Evolutionary conservation across 2,113 vertebrate genomes (phyloP), one percentile per base, ranked within the genome.

Genomic region (Saguinus imperator): DNA sequence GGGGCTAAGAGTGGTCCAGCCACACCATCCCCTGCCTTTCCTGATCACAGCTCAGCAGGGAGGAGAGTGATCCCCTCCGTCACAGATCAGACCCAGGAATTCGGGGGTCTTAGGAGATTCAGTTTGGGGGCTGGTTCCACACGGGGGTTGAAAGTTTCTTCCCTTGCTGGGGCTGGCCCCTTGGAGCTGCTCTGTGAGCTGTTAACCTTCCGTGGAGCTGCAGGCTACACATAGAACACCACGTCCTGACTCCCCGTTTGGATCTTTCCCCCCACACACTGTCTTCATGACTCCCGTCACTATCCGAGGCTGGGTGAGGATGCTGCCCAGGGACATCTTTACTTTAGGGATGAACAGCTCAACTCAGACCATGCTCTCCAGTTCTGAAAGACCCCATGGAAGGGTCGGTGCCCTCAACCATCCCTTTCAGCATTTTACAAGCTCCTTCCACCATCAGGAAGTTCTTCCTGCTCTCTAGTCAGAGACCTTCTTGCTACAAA

Each of bases 371-470:
- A 9, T 11, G 21, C 45, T n/a, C 37, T 0, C 37, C 55, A 13
- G 68, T n/a, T 81, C 75, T 43, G 45, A 73, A 64, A 61, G 20
- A 23, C 13, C 43, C 17, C 1, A 58, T 20, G 17, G n/a, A 21
- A 37, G 58, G 37, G 20, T 76, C 3, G 2, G 0, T 32, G 70
- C 80, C 75, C 61, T 21, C 21, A 35, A 25, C 37, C 25, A 0
- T 20, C 73, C 14, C 1, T 45, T 23, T 77, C 35, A 21, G 2
- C 0, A 1, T 21, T 21, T 43, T 8, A 1, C 1, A 58, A 83
- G 6, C 40, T 40, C 57, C 81, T 92, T 27, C 50, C 27, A 1
- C 8, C 10, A 8, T 48, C 8, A 27, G 85, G 70, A 94, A 95
- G 57, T 76, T 55, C 76, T 81, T 82, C 79, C 25, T 17, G 75